Base-by-base conservation (phyloP, 2,113 vertebrate species). In the Oncorhynchus kisutch region DNA sequence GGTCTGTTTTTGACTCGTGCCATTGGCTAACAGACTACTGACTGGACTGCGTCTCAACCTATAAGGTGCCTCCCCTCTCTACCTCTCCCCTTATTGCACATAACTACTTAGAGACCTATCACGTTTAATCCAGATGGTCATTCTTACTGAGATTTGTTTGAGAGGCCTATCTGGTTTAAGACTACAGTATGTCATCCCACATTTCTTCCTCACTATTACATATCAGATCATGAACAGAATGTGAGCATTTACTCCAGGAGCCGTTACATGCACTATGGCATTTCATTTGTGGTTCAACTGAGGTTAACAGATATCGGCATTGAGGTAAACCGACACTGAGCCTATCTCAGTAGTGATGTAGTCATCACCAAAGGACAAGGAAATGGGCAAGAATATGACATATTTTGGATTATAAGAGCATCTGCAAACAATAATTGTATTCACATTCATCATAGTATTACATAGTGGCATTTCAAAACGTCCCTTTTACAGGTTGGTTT, bases 11-110 rank as follows among this genome's bases (percentile, higher is more conserved):
- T 31, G 51, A 9, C 5, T 67, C 25, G 70, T 48, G 73, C 73
- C 75, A 54, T 49, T 1, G 62, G 74, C 75, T 75, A 16, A n/a
- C 69, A 48, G 51, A 73, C 80, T 81, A 76, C 83, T 79, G 74
- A 84, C 70, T 66, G 0, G 69, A 75, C 70, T 25, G 72, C 74
- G 71, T 86, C 80, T 74, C 66, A 25, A 51, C 64, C 20, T 18
- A 25, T 24, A 51, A 77, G 69, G 29, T 45, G 75, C 68, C 71
- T 48, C 71, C 51, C 71, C 64, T 60, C 62, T 70, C 27, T 72
- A 39, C 82, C 67, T 84, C 79, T 70, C 31, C 73, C 75, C 79
- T 74, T 62, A 51, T 74, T 73, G 39, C 73, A 73, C 24, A 31
- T 54, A 73, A 70, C 75, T 70, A 70, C 54, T 34, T 27, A 75